Conservation (phyloP, 2,888 invertebrate genomes). For the Lasius platythorax region DNA sequence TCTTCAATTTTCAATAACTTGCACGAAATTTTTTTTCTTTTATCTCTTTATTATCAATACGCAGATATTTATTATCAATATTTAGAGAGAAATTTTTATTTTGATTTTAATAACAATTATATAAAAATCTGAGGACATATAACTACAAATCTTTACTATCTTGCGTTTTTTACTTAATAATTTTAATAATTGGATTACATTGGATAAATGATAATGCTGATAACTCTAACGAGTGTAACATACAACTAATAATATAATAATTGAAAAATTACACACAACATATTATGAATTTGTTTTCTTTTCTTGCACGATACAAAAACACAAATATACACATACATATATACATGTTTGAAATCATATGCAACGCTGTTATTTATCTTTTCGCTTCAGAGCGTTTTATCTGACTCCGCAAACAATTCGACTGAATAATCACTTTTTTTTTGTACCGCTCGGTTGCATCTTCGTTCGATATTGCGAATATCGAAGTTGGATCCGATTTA, state of each 20-base stretch:
- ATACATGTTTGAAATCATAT: slow-evolving; percentile 16
- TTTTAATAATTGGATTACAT: neutral
- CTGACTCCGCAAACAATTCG: neutral
- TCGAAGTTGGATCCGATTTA: neutral
- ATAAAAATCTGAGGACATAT: neutral
- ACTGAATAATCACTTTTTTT: neutral
- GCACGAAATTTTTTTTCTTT: neutral
- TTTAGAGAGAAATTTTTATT: neutral
- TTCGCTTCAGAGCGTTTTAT: neutral
- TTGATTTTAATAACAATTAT: neutral
- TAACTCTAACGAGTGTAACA: neutral
- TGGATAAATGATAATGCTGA: neutral
- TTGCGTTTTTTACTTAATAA: neutral
- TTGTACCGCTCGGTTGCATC: neutral
- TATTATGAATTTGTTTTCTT: slow-evolving; percentile 14
- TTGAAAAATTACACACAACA: neutral
- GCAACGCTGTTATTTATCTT: slow-evolving; percentile 13
- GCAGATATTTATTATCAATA: too few species aligned
- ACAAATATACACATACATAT: neutral
- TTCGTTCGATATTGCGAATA: neutral
- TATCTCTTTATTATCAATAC: neutral
- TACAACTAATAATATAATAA: slow-evolving; percentile 1
- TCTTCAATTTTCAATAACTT: slow-evolving; percentile 3
- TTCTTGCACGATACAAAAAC: neutral
- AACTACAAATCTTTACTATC: neutral